Evolutionary conservation across 1,140 invertebrate genomes (phyloP), one percentile per base, ranked within the genome.

Genomic region (Platyscapa corneri): DNA sequence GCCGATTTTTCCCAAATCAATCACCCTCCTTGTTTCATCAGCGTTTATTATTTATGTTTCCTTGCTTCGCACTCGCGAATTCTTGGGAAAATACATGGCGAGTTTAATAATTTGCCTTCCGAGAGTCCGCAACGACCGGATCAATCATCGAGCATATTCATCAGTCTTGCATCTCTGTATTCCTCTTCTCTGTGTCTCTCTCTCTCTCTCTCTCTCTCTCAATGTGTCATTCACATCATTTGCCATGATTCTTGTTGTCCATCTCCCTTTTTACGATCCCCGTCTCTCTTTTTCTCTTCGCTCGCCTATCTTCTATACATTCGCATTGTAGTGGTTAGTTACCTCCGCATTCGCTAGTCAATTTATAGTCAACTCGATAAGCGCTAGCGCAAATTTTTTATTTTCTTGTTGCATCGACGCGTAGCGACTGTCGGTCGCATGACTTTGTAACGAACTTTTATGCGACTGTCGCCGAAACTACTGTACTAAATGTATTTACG

Each of bases 21-120:
- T 82, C 75, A 65, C 65, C 81, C 3, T 86, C 82, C 75, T 84
- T 77, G 84, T 86, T 87, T 86, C 86, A 88, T 84, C 88, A 88
- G 77, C 85, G 75, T 86, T 86, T 82, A 87, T 80, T 86, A 84
- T 83, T 83, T 65, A 23, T 18, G 16, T 39, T 74, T 87, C 67
- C 67, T 72, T 77, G 16, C 46, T 0, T 56, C 2, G 56, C 23
- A 60, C 14, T 20, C 64, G 10, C 34, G 30, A 32, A 23, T 42
- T 3, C 30, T 56, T 75, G 3, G 32, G 76, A 32, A 76, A 81
- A 65, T n/a, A 34, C 20, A 46, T 46, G 0, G 56, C 16, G 23
- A 0, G 27, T 37, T 46, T 82, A 49, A 65, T 64, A 49, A 83
- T 77, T 49, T 18, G 10, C 46, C 79, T 34, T 67, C 23, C 8